phyloP scores from a whole-genome alignment of 1,140 invertebrate species.

The Diorhabda elongata region DNA sequence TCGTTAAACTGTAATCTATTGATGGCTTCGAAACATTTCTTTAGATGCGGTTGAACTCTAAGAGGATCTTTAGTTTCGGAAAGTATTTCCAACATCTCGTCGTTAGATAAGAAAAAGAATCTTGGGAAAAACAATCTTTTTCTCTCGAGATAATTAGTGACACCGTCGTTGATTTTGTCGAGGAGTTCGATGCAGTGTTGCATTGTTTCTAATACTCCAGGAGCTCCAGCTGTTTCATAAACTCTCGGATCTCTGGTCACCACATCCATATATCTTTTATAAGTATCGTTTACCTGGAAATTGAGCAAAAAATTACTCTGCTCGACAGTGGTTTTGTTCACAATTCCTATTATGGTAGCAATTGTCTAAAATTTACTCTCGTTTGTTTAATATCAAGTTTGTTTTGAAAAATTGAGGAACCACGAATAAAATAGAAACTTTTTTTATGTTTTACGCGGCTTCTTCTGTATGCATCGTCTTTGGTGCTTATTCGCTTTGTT shows the following conservation, averaged over 20 bases:
- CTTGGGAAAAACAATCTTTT: conserved; percentile 87
- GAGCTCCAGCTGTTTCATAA: conserved; percentile 65
- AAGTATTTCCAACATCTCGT: conserved; percentile 92
- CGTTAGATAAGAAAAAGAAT: conserved; percentile 94
- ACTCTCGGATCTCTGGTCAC: conserved; percentile 71
- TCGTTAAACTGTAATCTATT: conserved; percentile 67
- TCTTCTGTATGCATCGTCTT: no score
- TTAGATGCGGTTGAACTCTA: conserved; percentile 84
- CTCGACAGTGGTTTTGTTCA: no score
- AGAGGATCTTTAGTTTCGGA: conserved; percentile 87
- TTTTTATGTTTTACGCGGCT: no score
- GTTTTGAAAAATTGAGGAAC: no score
- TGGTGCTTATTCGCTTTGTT: no score
- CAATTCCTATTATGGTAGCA: no score
- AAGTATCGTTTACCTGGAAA: conserved; percentile 64
- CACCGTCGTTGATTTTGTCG: conserved; percentile 80
- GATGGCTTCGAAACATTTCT: conserved; percentile 88
- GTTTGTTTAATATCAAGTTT: no score
- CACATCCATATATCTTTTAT: conserved; percentile 73
- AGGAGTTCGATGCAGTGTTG: conserved; percentile 68
- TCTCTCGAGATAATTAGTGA: conserved; percentile 87
- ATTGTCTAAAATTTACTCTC: no score
- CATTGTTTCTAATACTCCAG: conserved; percentile 71
- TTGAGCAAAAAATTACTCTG: conserved; percentile 2
- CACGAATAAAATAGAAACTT: no score